Conservation (phyloP, 2,113 vertebrate genomes). For the Oriolus oriolus region DNA sequence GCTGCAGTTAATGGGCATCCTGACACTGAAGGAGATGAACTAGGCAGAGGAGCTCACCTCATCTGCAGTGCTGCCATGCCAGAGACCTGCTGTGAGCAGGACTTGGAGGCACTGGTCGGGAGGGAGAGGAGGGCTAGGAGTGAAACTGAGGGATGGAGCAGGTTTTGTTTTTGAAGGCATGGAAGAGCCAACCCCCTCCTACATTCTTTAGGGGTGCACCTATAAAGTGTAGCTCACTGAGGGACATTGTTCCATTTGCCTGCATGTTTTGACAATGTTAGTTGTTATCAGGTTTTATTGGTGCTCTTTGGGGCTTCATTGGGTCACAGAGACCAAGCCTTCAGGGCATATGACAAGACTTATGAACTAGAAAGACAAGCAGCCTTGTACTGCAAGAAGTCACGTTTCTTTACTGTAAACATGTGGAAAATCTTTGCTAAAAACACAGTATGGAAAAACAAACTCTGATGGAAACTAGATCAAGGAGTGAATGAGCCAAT, state of each 20-base stretch:
- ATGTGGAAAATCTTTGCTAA: constrained; percentile 11
- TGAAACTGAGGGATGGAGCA: neutral
- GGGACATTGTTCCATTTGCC: neutral
- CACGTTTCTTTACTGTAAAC: constrained; percentile 69
- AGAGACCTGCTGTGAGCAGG: neutral
- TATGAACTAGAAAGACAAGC: constrained; percentile 39
- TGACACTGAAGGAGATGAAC: neutral
- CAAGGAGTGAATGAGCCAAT: neutral
- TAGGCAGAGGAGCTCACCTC: neutral
- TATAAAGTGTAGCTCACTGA: neutral
- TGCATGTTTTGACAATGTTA: constrained; percentile 18
- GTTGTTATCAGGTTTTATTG: neutral
- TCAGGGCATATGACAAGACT: neutral
- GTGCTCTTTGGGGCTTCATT: neutral
- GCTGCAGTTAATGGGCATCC: fast-evolving
- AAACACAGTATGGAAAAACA: neutral
- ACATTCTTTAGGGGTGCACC: neutral
- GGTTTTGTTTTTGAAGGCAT: neutral
- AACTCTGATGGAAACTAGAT: constrained; percentile 15
- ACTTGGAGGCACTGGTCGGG: fast-evolving
- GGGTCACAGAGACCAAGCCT: neutral
- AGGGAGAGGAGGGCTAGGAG: neutral
- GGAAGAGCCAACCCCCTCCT: neutral
- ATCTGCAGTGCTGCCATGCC: fast-evolving
- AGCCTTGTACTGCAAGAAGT: neutral